Conservation (phyloP, 2,888 invertebrate species). For the Acronicta aceris region DNA sequence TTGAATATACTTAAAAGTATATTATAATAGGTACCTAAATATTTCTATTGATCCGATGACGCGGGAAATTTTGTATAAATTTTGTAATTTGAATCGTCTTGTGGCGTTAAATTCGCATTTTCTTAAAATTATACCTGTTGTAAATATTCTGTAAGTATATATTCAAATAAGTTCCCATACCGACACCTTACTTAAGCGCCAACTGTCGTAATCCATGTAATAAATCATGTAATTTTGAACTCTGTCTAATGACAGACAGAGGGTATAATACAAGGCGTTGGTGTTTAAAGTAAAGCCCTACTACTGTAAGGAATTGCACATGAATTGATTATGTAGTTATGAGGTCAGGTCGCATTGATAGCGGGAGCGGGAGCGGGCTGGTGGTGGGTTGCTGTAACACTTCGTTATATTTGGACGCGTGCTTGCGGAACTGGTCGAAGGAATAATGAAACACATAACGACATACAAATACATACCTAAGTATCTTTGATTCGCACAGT, state of each 20-base stretch:
- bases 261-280: slow-evolving; percentile 17
- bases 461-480: too few species aligned
- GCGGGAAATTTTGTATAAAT: slow-evolving; percentile 45
- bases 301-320: slow-evolving; percentile 56
- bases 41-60: slow-evolving; percentile 10
- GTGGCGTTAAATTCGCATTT: slow-evolving; percentile 43
- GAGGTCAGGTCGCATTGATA: slow-evolving; percentile 14
- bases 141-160: slow-evolving; percentile 45
- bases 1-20: too few species aligned
- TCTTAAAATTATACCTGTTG: slow-evolving; percentile 47
- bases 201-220: not conserved
- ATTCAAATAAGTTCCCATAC: slow-evolving; percentile 10
- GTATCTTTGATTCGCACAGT: too few species aligned
- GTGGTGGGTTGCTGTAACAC: not conserved
- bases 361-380: slow-evolving; percentile 23
- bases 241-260: slow-evolving; percentile 4
- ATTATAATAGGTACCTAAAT: too few species aligned
- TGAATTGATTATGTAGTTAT: slow-evolving; percentile 44
- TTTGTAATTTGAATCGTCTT: slow-evolving; percentile 45
- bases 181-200: slow-evolving; percentile 8
- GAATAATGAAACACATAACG: too few species aligned
- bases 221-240: slow-evolving; percentile 15
- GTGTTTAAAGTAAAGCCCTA: slow-evolving; percentile 4
- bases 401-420: too few species aligned
- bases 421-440: not conserved